A percentile compares a stretch with the other conserved stretches of the same genome.
Evolutionary conservation across 2,888 invertebrate genomes (phyloP).

Genomic region (Desoria tigrina): DNA sequence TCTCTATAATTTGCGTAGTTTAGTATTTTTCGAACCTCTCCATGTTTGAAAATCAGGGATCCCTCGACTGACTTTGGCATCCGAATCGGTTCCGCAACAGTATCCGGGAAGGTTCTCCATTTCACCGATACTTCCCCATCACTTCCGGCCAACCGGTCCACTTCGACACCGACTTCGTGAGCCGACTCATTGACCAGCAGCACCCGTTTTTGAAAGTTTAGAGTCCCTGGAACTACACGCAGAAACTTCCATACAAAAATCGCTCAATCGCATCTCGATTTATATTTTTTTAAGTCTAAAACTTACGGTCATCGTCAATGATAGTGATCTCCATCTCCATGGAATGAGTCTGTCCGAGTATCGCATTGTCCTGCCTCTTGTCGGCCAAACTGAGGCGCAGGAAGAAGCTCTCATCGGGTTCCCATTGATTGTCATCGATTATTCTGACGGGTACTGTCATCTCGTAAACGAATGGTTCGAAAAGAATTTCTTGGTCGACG

Average conservation of each 20-base stretch:
- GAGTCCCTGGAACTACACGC: constrained; percentile 62
- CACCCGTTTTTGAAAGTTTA: constrained; percentile 62
- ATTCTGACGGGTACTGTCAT: constrained; percentile 54
- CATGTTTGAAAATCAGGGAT: constrained; percentile 57
- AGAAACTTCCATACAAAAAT: no score
- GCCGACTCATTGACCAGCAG: constrained; percentile 62
- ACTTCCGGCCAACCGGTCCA: constrained; percentile 60
- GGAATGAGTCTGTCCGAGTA: constrained; percentile 60
- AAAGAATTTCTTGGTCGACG: constrained; percentile 3
- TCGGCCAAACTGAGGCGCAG: constrained; percentile 58
- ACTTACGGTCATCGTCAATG: constrained; percentile 63
- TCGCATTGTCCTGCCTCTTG: constrained; percentile 35
- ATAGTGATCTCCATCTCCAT: constrained; percentile 64
- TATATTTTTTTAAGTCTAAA: background rate
- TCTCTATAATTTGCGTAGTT: no score
- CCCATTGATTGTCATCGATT: constrained; percentile 63
- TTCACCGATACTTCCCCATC: constrained; percentile 60
- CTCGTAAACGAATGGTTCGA: constrained; percentile 28
- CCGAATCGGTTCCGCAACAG: constrained; percentile 55
- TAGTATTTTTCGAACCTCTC: constrained; percentile 58
- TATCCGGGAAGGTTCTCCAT: constrained; percentile 62
- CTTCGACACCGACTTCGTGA: constrained; percentile 59
- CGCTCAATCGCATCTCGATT: constrained; percentile 25
- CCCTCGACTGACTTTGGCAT: constrained; percentile 55
- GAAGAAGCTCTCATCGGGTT: constrained; percentile 65